Percentiles rank a stretch among this genome's conserved stretches.
phyloP scores from a whole-genome alignment of 2,113 vertebrate genomes.

The Puma concolor region DNA sequence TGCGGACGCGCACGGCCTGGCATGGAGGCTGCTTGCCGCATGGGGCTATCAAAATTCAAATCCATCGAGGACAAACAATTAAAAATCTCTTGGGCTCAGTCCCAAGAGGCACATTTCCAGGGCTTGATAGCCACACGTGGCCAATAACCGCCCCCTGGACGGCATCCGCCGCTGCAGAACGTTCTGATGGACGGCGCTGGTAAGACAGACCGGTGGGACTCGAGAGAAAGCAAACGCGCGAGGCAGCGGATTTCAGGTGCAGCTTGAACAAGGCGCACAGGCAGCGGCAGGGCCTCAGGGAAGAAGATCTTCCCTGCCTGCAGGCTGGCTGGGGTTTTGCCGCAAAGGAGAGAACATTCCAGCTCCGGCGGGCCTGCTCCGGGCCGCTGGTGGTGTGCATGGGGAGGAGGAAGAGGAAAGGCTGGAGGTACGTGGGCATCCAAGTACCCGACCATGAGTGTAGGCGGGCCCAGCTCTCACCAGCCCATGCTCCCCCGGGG shows the following conservation, averaged over 20 bases:
- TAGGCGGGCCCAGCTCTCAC: fast-evolving
- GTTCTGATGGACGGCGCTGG: fast-evolving
- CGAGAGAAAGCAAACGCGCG: fast-evolving
- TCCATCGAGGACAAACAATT: background rate
- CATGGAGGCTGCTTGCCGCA: background rate
- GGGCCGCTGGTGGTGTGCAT: fast-evolving
- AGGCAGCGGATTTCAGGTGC: background rate
- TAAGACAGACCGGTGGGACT: fast-evolving
- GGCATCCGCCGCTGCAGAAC: fast-evolving
- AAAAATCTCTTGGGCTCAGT: background rate
- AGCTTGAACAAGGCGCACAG: background rate
- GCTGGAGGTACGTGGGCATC: too few relatives aligned
- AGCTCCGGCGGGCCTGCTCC: background rate
- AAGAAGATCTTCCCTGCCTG: background rate
- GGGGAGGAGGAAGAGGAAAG: background rate
- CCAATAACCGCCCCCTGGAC: fast-evolving
- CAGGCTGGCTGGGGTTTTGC: background rate
- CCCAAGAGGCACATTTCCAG: background rate
- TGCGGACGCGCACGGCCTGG: background rate
- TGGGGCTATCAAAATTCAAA: background rate
- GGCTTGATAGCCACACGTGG: too few relatives aligned
- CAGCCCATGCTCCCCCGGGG: fast-evolving
- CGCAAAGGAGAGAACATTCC: background rate
- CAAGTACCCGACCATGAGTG: fast-evolving
- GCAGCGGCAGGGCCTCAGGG: fast-evolving